Conservation (phyloP, 92 coral and sea anemone species). For the Paramuricea clavata region DNA sequence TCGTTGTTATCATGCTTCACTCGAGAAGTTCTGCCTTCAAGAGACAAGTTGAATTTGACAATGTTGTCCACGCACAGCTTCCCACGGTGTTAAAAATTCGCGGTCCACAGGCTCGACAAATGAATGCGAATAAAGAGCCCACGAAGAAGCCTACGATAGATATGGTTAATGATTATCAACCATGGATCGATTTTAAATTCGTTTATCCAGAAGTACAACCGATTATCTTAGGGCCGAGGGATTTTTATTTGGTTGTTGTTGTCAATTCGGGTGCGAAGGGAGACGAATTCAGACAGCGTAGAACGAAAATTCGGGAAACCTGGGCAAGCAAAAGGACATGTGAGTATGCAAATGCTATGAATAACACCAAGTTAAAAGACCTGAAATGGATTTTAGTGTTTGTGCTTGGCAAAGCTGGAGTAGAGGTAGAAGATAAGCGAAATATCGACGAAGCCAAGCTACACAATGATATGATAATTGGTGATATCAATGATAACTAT, state of each 20-base stretch:
- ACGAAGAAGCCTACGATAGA: not conserved
- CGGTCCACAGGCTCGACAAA: too few relatives aligned
- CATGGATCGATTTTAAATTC: conserved; percentile 1
- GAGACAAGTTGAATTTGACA: too few relatives aligned
- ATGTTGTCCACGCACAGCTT: too few relatives aligned
- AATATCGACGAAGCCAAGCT: conserved; percentile 50
- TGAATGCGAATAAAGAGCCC: too few relatives aligned
- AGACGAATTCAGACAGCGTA: conserved; percentile 9
- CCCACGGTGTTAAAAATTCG: too few relatives aligned
- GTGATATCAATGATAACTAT: conserved; percentile 60
- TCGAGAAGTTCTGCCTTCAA: too few relatives aligned
- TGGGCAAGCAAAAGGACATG: conserved; percentile 52
- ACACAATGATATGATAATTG: conserved; percentile 61
- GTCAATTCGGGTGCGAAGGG: conserved; percentile 64
- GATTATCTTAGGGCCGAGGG: not conserved
- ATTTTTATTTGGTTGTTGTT: conserved; percentile 41
- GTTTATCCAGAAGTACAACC: conserved; percentile 61
- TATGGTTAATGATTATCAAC: conserved; percentile 31
- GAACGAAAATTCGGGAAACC: conserved; percentile 50
- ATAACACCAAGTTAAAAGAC: not conserved
- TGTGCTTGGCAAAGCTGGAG: conserved; percentile 48
- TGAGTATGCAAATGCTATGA: not conserved
- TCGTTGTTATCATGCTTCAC: too few relatives aligned
- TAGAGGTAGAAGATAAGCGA: conserved; percentile 21
- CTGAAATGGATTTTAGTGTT: conserved; percentile 55